Evolutionary conservation across 2,113 vertebrate species (phyloP), one percentile per base, ranked within the genome.

Genomic region (Canis aureus): DNA sequence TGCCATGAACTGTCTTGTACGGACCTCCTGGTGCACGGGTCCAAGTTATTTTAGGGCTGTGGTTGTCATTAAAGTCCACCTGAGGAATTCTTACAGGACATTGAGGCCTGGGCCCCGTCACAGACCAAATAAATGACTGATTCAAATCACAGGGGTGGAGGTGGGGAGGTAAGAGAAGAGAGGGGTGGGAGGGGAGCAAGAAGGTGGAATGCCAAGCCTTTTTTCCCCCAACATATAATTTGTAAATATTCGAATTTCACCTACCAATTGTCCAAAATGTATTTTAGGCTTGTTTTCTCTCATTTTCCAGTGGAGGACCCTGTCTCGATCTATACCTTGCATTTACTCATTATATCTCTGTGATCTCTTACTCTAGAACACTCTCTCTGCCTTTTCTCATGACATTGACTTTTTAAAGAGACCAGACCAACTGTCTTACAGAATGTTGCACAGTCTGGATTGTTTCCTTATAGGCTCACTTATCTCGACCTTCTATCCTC

Each of bases 61-160:
- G 11, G 8, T 80, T 60, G 43, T 96, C 51, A 82, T 38, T 76
- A 73, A 81, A 95, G 95, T 69, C 76, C 76, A 93, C 38, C 80
- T 81, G 38, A 9, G 13, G 43, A 43, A 86, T 69, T n/a, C 85
- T 93, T 74, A 43, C 22, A 76, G 85, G n/a, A 32, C 25, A 62
- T 25, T 71, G 49, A 91, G 76, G 32, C 9, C 64, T 53, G 89
- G 16, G n/a, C 8, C 27, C 35, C 25, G 25, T 53, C n/a, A 76
- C 8, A 95, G 27, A 62, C 55, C 49, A 53, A 59, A 27, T 81
- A 80, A 92, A 74, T 60, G 25, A 96, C 69, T 79, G 2, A 83
- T 66, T 74, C 57, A 59, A 38, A 81, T 89, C 38, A 23, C 5
- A 53, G 9, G 10, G 32, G 1, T 12, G 9, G 17, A 90, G 7